Percentiles rank a stretch among this genome's conserved stretches.
phyloP scores from a whole-genome alignment of 2,113 vertebrate species.

The Plecturocebus donacophilus region DNA sequence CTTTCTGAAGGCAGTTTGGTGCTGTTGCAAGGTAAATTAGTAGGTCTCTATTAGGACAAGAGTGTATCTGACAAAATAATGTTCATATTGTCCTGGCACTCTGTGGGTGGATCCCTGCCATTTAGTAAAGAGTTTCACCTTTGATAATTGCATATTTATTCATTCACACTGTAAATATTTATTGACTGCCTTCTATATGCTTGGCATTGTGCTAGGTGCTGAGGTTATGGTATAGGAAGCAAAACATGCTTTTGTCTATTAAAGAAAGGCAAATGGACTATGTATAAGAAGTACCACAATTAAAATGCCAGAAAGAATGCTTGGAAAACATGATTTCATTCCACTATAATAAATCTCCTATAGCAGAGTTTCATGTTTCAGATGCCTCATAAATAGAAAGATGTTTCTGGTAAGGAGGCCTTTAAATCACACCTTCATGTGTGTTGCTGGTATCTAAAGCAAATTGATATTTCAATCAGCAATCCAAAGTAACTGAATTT shows the following conservation, averaged over 20 bases:
- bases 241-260: background rate
- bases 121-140: background rate
- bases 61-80: background rate
- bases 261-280: constrained; percentile 30
- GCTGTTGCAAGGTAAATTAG: background rate
- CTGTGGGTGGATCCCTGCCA: background rate
- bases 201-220: constrained; percentile 7
- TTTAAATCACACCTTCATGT: background rate
- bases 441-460: background rate
- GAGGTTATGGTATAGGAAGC: background rate
- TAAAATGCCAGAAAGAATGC: background rate
- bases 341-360: background rate
- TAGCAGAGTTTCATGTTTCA: background rate
- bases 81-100: background rate
- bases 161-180: constrained; percentile 21
- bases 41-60: background rate
- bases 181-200: background rate
- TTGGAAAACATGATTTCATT: constrained; percentile 6
- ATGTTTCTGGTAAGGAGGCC: background rate
- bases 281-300: background rate
- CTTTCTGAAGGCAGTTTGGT: constrained; percentile 35
- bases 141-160: background rate
- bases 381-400: background rate
- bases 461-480: constrained; percentile 38
- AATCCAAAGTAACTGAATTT: background rate